Base-by-base conservation (phyloP, 2,113 vertebrate species). In the Callipepla squamata region DNA sequence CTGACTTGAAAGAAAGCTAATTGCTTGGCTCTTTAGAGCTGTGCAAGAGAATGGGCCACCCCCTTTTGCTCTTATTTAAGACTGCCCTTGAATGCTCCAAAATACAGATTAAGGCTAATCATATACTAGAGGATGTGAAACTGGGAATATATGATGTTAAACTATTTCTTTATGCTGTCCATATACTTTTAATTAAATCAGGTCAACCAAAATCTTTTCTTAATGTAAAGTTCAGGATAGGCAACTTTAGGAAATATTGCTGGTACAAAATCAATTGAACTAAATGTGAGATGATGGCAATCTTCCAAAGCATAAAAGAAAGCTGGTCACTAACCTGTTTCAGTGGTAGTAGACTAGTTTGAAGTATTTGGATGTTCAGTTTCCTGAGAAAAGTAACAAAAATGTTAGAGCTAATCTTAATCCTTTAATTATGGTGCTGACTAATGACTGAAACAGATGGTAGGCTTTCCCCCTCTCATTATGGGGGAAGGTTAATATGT, bases 381-480 rank as follows among this genome's bases (percentile, higher is more conserved):
- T 94, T 94, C 77, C 44, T 48, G 75, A 58, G 48, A 93, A 93
- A 95, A 94, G 83, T 68, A 94, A 93, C 75, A 62, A 90, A 96
- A 87, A 92, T 86, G 69, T 87, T 93, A 84, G 57, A 90, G 73
- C 66, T 96, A 87, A 93, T 90, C 86, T 93, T 96, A 94, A 95
- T 93, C 90, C 66, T 90, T 96, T 95, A 95, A 96, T 96, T 96
- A 95, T 87, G 89, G 86, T 86, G 88, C 90, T 90, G 88, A 90
- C 90, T 96, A 96, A 96, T 95, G 83, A 93, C 77, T 96, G 95
- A 89, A 96, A 90, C 96, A 95, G 95, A 96, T 95, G 95, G 96
- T 79, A 90, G 86, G 40, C 21, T 95, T 95, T 23, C 48, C 73
- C 68, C 80, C 62, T 61, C 73, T 86, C 92, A 90, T 96, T 94